phyloP scores from a whole-genome alignment of 2,797 vertebrate genomes.

The Fistularia tabacaria region DNA sequence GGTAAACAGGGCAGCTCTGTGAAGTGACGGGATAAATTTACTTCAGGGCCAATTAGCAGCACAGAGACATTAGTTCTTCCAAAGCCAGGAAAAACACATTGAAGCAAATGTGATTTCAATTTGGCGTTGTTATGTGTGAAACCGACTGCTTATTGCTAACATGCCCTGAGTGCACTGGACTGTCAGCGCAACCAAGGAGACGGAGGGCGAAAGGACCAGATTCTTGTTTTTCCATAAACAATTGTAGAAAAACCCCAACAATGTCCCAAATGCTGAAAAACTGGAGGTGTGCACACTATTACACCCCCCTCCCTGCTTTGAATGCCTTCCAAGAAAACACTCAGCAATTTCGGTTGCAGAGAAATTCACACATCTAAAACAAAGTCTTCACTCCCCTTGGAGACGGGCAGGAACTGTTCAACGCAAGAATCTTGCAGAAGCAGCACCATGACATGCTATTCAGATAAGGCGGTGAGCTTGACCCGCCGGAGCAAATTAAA shows the following conservation, averaged over 20 bases:
- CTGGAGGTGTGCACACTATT: slow-evolving; percentile 40
- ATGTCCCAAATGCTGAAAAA: slow-evolving; percentile 29
- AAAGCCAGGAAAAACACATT: slow-evolving; percentile 18
- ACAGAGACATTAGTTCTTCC: slow-evolving; percentile 26
- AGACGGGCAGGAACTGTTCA: background rate
- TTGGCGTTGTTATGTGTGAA: slow-evolving; percentile 25
- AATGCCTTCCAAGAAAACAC: slow-evolving; percentile 13
- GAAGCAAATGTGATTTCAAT: slow-evolving; percentile 48
- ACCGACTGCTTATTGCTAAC: slow-evolving; percentile 41
- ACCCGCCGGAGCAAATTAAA: slow-evolving; percentile 29
- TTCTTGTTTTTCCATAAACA: slow-evolving; percentile 62
- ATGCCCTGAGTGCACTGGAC: slow-evolving; percentile 31
- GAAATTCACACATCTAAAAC: slow-evolving; percentile 3
- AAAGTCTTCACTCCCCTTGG: background rate
- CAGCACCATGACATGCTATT: slow-evolving; percentile 15
- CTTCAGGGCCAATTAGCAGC: slow-evolving; percentile 36
- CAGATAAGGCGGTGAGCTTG: slow-evolving; percentile 19
- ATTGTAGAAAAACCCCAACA: slow-evolving; percentile 49
- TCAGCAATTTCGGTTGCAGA: slow-evolving; percentile 31
- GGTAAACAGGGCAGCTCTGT: background rate
- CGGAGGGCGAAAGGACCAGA: slow-evolving; percentile 13
- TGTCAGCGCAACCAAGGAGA: slow-evolving; percentile 46
- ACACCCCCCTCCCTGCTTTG: slow-evolving; percentile 4
- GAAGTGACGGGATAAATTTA: slow-evolving; percentile 15
- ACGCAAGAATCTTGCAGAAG: slow-evolving; percentile 5